phyloP scores from a whole-genome alignment of 2,888 invertebrate species.

The Tanypteryx hageni region DNA sequence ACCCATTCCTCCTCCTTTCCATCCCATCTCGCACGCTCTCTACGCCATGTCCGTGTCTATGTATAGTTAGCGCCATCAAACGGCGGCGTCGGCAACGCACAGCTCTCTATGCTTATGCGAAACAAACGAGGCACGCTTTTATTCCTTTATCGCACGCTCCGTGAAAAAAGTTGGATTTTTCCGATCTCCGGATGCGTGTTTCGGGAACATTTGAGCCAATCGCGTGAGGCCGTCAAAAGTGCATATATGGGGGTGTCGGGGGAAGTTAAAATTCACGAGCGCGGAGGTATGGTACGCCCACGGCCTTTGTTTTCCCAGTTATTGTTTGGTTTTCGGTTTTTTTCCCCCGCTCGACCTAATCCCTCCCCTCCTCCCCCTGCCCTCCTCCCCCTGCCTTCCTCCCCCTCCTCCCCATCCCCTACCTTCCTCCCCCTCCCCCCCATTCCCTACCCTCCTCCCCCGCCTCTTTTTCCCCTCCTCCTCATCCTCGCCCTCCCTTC shows the following conservation, averaged over 20 bases:
- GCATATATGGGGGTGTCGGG: constrained; percentile 15
- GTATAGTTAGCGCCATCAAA: constrained; percentile 9
- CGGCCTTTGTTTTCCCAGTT: constrained; percentile 5
- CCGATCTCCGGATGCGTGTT: not conserved
- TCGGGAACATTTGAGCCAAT: constrained; percentile 9
- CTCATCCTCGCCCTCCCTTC: not conserved
- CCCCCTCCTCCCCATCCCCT: not conserved
- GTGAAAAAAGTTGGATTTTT: not conserved
- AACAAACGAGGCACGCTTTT: not conserved
- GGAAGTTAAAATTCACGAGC: constrained; percentile 42
- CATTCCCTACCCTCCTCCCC: not conserved
- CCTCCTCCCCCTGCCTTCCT: not conserved
- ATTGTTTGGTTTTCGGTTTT: constrained; percentile 16
- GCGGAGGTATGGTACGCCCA: not conserved
- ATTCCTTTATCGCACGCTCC: not conserved
- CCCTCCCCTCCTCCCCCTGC: not conserved
- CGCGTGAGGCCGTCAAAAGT: constrained; percentile 44
- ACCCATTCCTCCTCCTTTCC: no score
- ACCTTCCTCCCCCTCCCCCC: not conserved
- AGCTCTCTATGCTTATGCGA: not conserved
- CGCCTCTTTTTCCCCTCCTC: not conserved
- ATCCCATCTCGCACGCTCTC: no score
- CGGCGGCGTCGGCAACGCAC: not conserved
- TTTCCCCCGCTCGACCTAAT: not conserved
- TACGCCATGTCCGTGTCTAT: not conserved